Conservation (phyloP, 2,113 vertebrate genomes). For the Clarias macrocephalus region DNA sequence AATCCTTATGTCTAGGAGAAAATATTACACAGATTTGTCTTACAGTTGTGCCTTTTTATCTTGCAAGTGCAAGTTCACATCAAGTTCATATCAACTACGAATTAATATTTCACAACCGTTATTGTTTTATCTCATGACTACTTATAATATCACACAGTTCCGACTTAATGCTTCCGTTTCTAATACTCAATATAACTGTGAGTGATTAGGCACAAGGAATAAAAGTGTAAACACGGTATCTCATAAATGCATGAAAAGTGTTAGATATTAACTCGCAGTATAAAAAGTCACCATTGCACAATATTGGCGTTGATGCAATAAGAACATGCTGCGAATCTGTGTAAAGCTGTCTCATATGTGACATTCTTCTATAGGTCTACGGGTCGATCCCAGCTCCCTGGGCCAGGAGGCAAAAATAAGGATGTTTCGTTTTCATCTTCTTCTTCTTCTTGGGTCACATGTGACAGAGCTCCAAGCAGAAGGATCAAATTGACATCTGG, state of each 20-base stretch:
- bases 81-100: background rate
- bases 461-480: background rate
- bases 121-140: background rate
- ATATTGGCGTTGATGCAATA: no score
- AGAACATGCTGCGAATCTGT: background rate
- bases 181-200: background rate
- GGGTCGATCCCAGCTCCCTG: background rate
- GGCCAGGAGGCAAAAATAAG: background rate
- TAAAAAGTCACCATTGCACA: background rate
- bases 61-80: background rate
- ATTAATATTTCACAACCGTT: background rate
- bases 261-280: background rate
- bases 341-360: background rate
- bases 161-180: background rate
- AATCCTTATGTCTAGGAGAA: background rate
- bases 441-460: background rate
- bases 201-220: background rate
- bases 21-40: background rate
- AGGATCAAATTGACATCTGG: background rate
- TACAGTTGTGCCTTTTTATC: background rate
- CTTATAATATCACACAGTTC: background rate
- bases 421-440: background rate
- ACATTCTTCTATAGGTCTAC: background rate
- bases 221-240: background rate
- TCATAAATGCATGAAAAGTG: background rate